Conservation (phyloP, 2,888 invertebrate species). For the Phyto melanocephala region DNA sequence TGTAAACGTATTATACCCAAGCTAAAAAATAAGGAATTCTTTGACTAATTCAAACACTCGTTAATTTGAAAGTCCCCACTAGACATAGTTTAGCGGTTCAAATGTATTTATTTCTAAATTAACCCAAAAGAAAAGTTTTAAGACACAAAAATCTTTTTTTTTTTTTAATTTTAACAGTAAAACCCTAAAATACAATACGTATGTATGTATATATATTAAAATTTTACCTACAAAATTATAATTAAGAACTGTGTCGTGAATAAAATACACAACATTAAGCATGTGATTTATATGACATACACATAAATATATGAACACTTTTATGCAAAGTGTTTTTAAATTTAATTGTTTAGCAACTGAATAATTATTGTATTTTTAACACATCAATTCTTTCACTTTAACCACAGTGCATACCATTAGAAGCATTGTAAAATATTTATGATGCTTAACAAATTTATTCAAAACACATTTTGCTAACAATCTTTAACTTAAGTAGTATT, state of each 20-base stretch:
- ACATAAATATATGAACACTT: not conserved
- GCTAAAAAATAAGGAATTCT: too few species aligned
- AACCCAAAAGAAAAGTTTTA: conserved; percentile 37
- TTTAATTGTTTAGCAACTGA: not conserved
- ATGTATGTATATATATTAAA: too few species aligned
- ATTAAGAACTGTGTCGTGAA: not conserved
- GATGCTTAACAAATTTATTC: not conserved
- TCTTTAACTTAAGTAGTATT: not conserved
- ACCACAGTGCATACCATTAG: not conserved
- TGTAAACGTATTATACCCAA: too few species aligned
- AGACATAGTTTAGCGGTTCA: too few species aligned
- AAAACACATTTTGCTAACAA: not conserved
- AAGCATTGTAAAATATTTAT: not conserved
- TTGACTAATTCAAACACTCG: too few species aligned
- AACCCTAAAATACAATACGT: too few species aligned
- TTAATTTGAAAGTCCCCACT: too few species aligned
- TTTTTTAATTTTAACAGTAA: not conserved
- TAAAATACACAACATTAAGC: not conserved
- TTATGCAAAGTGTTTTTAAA: not conserved
- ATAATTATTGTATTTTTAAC: not conserved
- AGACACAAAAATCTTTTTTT: conserved; percentile 7
- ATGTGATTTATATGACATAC: not conserved
- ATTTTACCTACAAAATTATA: not conserved
- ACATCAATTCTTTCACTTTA: not conserved
- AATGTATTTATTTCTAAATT: too few species aligned